Conservation (phyloP, 2,797 vertebrate genomes). For the Todus mexicanus region DNA sequence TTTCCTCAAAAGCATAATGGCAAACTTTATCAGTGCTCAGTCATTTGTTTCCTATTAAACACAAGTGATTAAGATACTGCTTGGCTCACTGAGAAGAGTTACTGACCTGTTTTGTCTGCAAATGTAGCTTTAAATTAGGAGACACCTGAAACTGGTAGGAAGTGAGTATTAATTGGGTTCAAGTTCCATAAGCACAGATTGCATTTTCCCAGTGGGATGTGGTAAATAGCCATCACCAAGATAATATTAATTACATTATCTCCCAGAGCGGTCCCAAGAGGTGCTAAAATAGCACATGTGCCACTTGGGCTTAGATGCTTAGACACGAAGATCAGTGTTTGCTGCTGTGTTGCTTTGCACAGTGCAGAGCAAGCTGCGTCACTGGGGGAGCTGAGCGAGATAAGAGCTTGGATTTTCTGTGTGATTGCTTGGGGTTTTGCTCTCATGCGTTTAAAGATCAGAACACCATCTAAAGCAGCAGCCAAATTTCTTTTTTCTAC, state of each 20-base stretch:
- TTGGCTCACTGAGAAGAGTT: conserved; percentile 20
- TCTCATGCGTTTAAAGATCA: not conserved
- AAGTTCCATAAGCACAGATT: conserved; percentile 23
- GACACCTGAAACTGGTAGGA: conserved; percentile 51
- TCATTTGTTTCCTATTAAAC: conserved; percentile 60
- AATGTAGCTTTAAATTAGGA: conserved; percentile 32
- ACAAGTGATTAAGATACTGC: conserved; percentile 16
- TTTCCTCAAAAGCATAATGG: conserved; percentile 66
- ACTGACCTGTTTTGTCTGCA: conserved; percentile 35
- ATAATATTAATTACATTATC: conserved; percentile 56
- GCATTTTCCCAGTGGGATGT: conserved; percentile 4
- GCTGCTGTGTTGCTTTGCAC: not conserved
- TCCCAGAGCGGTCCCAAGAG: conserved; percentile 14
- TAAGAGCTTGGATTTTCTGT: not conserved
- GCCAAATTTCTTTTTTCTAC: not conserved
- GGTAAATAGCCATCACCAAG: conserved; percentile 3
- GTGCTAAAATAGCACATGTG: conserved; percentile 16
- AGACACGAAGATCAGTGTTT: not conserved
- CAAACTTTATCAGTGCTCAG: conserved; percentile 49
- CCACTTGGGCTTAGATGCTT: conserved; percentile 23
- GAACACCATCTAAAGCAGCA: not conserved
- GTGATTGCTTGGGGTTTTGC: not conserved
- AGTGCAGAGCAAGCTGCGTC: not conserved
- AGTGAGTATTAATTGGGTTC: conserved; percentile 33
- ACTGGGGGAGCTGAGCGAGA: not conserved